These are phyloP conservation scores for Drosophila willistoni DNA, from an alignment of 1,140 invertebrate genomes.

Conservation along the genomic window DNA sequence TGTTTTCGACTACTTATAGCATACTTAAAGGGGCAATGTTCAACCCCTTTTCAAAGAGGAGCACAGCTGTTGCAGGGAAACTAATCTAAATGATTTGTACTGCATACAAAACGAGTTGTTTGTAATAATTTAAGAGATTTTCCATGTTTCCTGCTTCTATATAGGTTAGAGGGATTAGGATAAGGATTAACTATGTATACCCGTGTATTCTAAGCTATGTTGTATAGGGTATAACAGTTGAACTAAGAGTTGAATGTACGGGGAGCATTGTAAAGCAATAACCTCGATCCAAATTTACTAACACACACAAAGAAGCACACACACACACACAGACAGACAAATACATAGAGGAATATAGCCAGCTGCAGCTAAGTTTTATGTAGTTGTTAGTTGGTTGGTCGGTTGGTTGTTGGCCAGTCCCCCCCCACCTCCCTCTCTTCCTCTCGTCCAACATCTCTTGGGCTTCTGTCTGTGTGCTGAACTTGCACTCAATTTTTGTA, in stretches of 20 bases:
- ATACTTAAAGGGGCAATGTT: too few species aligned
- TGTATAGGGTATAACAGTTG: conserved; percentile 15
- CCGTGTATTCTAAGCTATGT: not conserved
- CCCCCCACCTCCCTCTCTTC: not conserved
- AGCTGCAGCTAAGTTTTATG: conserved; percentile 39
- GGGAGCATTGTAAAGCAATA: conserved; percentile 79
- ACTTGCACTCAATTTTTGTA: conserved; percentile 73
- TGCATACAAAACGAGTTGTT: too few species aligned
- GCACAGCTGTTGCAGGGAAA: too few species aligned
- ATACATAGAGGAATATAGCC: conserved; percentile 7
- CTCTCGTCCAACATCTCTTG: not conserved
- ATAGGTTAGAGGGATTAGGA: not conserved
- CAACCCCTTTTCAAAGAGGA: too few species aligned
- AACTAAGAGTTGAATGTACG: conserved; percentile 73
- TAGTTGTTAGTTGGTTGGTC: not conserved
- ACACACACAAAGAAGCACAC: conserved; percentile 64
- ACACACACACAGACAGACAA: conserved; percentile 44
- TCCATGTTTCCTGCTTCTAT: too few species aligned
- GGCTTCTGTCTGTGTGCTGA: conserved; percentile 50
- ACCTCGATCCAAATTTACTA: conserved; percentile 81
- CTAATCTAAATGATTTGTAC: too few species aligned
- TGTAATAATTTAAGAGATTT: too few species aligned
- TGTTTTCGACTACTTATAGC: too few species aligned
- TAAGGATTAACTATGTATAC: not conserved
- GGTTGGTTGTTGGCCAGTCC: too few species aligned